Evolutionary conservation across 1,140 invertebrate genomes (phyloP).

Genomic region (Venustaconcha ellipsiformis): DNA sequence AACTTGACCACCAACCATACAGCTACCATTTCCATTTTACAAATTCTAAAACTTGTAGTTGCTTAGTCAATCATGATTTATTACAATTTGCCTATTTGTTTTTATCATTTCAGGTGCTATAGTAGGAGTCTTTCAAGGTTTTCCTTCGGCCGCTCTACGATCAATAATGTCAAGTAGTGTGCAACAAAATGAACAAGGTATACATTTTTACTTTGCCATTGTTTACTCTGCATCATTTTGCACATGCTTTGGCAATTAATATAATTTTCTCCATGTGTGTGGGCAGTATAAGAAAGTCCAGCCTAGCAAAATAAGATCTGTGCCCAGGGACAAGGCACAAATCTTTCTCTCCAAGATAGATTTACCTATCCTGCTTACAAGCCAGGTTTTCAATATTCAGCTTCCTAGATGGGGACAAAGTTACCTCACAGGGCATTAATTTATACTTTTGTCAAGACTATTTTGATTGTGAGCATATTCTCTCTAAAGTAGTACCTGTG

Average conservation of each 20-base stretch:
- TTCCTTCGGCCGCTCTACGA: constrained; percentile 68
- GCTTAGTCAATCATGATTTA: not conserved
- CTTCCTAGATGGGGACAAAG: too few species aligned
- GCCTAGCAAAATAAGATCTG: not conserved
- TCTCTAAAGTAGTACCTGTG: too few species aligned
- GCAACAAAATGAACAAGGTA: constrained; percentile 69
- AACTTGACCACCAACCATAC: too few species aligned
- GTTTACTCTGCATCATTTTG: not conserved
- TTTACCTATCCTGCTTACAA: too few species aligned
- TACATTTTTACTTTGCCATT: not conserved
- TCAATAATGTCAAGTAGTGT: constrained; percentile 70
- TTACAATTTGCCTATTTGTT: not conserved
- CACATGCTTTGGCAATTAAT: not conserved
- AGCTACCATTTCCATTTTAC: not conserved
- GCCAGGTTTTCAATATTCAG: too few species aligned
- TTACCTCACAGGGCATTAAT: too few species aligned
- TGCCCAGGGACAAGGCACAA: not conserved
- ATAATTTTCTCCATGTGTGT: not conserved
- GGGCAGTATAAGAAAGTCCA: not conserved
- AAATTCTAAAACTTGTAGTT: not conserved
- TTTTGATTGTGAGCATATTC: too few species aligned
- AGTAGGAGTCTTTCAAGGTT: constrained; percentile 67
- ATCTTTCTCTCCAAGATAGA: too few species aligned
- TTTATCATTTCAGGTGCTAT: constrained; percentile 61
- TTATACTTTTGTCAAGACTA: too few species aligned